Percentiles rank a stretch among this genome's conserved stretches.
phyloP scores from a whole-genome alignment of 2,888 invertebrate genomes.

The Pyrochroa serraticornis region DNA sequence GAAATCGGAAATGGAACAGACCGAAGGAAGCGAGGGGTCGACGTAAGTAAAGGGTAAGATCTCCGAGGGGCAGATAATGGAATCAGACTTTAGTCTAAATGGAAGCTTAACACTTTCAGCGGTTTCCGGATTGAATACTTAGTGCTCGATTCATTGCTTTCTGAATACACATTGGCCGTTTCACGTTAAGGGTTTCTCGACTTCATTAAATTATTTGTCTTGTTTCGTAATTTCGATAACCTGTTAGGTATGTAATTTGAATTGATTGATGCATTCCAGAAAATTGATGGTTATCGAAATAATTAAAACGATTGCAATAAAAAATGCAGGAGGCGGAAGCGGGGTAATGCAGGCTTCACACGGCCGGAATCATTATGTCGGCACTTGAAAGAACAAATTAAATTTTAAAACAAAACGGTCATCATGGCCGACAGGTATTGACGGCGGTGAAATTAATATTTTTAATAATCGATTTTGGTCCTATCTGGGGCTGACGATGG shows the following conservation, averaged over 20 bases:
- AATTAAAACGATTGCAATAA: constrained; percentile 4
- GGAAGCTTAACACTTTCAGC: constrained; percentile 59
- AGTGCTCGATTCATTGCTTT: constrained; percentile 56
- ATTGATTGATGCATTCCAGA: constrained; percentile 5
- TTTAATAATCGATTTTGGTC: constrained; percentile 53
- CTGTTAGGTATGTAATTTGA: constrained; percentile 26
- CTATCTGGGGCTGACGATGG: constrained; percentile 39
- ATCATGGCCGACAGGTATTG: constrained; percentile 45
- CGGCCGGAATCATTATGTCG: constrained; percentile 35
- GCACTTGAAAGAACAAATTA: constrained; percentile 42
- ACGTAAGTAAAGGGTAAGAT: constrained; percentile 54
- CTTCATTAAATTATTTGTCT: constrained; percentile 55
- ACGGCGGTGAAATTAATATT: constrained; percentile 53
- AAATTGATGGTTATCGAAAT: neutral
- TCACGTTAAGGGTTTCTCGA: constrained; percentile 42
- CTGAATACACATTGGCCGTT: constrained; percentile 53
- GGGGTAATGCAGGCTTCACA: constrained; percentile 17
- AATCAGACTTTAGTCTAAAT: constrained; percentile 60
- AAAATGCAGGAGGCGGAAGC: constrained; percentile 1
- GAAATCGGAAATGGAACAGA: constrained; percentile 38
- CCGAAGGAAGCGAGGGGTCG: constrained; percentile 23
- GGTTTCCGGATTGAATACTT: constrained; percentile 58
- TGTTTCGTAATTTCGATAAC: constrained; percentile 39
- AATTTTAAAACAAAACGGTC: constrained; percentile 44
- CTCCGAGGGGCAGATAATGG: constrained; percentile 58